Base-by-base conservation (phyloP, 2,113 vertebrate species). In the Tupaia chinensis region DNA sequence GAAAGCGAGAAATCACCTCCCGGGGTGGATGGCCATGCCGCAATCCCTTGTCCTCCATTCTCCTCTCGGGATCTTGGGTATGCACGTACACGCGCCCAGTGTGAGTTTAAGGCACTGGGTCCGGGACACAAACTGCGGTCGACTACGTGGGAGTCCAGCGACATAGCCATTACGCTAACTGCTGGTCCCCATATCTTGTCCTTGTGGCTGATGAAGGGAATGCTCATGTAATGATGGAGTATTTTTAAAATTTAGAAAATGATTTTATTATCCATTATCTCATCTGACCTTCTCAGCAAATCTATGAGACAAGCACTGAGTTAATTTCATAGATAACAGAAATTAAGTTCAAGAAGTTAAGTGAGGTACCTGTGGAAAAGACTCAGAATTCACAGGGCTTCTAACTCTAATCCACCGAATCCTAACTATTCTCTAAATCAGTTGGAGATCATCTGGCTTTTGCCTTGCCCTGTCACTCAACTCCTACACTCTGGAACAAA, bases 211-310 rank as follows among this genome's bases (percentile, higher is more conserved):
- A 29, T 76, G 3, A 93, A 80, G 25, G 44, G 34, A 63, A 81
- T 9, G 14, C 2, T 74, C 9, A 56, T 15, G 53, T 12, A 25
- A 7, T 3, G n/a, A 19, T 65, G 11, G 58, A 60, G n/a, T 72
- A 9, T 11, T 44, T 89, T 88, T 80, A 61, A 80, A 90, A 70
- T 78, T 58, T 20, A 84, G 66, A 85, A 89, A 88, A 81, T 29
- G 34, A 63, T 13, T 82, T 89, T 80, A n/a, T 1, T 23, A 93
- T 10, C 29, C 20, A 65, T 29, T 66, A 53, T 32, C 56, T 78
- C 66, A 83, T 44, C 66, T 83, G 68, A 68, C 61, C 19, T 16
- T 89, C 85, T 56, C 25, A 70, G 17, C 54, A 89, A 77, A 58
- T 17, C 34, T 73, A 1, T 58, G 78, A 89, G 70, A 80, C 5